Evolutionary conservation across 2,113 vertebrate genomes (phyloP).

Genomic region (Prunella fulvescens): DNA sequence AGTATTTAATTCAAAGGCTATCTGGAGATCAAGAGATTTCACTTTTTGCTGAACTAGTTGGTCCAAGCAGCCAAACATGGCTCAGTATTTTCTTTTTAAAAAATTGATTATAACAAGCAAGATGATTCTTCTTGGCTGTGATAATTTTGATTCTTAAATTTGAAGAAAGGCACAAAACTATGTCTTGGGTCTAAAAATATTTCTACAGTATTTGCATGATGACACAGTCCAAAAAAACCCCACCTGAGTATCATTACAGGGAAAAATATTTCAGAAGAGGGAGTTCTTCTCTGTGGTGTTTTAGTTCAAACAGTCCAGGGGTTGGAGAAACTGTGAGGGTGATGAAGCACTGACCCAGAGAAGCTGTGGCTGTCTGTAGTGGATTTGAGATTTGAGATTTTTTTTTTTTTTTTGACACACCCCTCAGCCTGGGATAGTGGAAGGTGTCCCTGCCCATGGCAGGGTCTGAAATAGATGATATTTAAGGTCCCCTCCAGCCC

Average conservation of each 20-base stretch:
- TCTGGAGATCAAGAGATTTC: not conserved
- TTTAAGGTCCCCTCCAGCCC: not conserved
- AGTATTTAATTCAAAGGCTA: conserved; percentile 11
- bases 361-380: not conserved
- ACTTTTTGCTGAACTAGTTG: not conserved
- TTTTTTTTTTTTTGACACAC: not conserved
- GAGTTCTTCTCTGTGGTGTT: not conserved
- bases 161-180: not conserved
- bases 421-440: not conserved
- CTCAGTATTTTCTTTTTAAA: not conserved
- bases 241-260: not conserved
- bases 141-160: not conserved
- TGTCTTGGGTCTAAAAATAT: not conserved
- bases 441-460: not conserved
- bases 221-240: not conserved
- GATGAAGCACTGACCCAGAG: not conserved
- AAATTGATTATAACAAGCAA: not conserved
- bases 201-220: not conserved
- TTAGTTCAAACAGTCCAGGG: not conserved
- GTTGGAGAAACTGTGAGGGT: not conserved
- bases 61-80: not conserved
- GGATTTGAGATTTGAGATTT: not conserved
- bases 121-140: not conserved
- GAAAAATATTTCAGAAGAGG: not conserved
- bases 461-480: not conserved